Base-by-base conservation (phyloP, 2,113 vertebrate genomes). In the Epinephelus cyanopodus region DNA sequence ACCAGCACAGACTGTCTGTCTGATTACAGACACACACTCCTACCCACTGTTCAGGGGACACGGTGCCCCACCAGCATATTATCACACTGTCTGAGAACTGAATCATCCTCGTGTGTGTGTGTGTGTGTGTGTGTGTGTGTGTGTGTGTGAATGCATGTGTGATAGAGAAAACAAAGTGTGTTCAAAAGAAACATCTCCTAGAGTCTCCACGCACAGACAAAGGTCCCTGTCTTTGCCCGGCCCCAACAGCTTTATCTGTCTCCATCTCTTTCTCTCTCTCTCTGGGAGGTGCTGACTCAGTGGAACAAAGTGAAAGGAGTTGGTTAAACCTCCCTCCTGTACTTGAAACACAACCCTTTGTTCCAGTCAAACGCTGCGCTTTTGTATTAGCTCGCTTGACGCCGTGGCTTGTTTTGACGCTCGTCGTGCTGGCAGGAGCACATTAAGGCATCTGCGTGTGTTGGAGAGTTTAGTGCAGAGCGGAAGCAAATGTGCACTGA, bases 21-120 rank as follows among this genome's bases (percentile, higher is more conserved):
- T 90, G 88, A 92, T 88, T 80, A 86, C 74, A 79, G 73, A 89
- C 70, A 81, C 72, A 86, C 87, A 77, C 66, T 88, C 83, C 72
- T 82, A 80, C 64, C 71, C 45, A 62, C 67, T 83, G 84, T 81
- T 74, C 90, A 85, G 82, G 68, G 88, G 77, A 90, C 60, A 19
- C 79, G 74, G 67, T 47, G 57, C 77, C 88, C 83, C 83, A 67
- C 74, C 77, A 67, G 86, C 88, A 74, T 64, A 45, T 88, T 89
- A 90, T 90, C 82, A 88, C 77, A 82, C 58, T 61, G 87, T 85
- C 82, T 90, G 85, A 87, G 74, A 82, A 84, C 80, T 92, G 90
- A 93, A 75, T 94, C 91, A 91, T 70, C 75, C 47, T 67, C 1
- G 3, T 68, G 25, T 80, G 57, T 79, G 66, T 76, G 23, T 77